phyloP scores from a whole-genome alignment of 2,888 invertebrate genomes.

The Lissonota sp. region DNA sequence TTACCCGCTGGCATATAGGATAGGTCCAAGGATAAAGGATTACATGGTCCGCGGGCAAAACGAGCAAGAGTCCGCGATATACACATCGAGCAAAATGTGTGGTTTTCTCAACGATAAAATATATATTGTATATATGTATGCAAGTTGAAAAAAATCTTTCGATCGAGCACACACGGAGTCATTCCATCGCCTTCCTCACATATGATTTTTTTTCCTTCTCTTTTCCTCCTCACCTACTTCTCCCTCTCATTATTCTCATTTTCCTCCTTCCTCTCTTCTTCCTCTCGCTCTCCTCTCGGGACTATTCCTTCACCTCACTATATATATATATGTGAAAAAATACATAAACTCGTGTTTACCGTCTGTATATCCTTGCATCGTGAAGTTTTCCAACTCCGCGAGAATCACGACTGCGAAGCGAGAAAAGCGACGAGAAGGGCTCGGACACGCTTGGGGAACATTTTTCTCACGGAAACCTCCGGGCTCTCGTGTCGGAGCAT shows the following conservation, averaged over 20 bases:
- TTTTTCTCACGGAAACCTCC: no score
- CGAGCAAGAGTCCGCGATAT: conserved; percentile 48
- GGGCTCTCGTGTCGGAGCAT: no score
- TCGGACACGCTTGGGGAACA: no score
- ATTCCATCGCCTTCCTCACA: conserved; percentile 31
- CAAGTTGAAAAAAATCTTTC: conserved; percentile 38
- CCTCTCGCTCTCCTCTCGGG: conserved; percentile 15
- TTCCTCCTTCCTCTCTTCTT: conserved; percentile 55
- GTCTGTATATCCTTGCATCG: neutral
- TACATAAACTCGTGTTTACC: neutral
- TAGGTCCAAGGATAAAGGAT: conserved; percentile 81
- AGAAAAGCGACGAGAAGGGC: no score
- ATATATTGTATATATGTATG: neutral
- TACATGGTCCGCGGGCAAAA: conserved; percentile 71
- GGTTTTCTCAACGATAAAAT: conserved; percentile 50
- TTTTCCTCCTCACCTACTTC: conserved; percentile 39
- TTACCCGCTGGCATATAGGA: conserved; percentile 77
- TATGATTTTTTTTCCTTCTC: conserved; percentile 44
- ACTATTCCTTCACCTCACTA: conserved; percentile 8
- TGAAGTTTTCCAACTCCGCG: neutral
- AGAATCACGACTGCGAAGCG: conserved; percentile 4
- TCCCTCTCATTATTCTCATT: conserved; percentile 49
- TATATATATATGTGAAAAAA: neutral
- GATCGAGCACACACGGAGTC: conserved; percentile 33
- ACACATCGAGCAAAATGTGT: neutral